These are phyloP conservation scores for Eumeta japonica DNA, from an alignment of 1,140 invertebrate species.

Conservation along the genomic window DNA sequence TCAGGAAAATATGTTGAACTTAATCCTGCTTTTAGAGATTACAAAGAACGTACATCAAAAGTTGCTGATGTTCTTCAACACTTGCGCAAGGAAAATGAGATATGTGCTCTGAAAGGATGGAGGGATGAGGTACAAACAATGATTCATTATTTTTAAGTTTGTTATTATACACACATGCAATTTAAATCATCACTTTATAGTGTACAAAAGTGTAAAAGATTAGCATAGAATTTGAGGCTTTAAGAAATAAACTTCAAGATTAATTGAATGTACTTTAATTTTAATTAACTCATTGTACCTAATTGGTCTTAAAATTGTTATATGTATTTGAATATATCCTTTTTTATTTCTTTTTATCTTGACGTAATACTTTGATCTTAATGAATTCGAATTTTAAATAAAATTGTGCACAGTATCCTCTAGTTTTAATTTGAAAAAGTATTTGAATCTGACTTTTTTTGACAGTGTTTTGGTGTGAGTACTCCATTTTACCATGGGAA, in stretches of 20 bases:
- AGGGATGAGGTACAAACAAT: conserved; percentile 83
- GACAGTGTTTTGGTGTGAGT: conserved; percentile 86
- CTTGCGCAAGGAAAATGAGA: conserved; percentile 64
- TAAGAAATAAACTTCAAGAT: too few species aligned
- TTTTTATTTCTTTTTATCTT: conserved; percentile 24
- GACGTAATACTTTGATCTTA: too few species aligned
- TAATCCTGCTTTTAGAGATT: conserved; percentile 81
- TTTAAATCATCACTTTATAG: neutral
- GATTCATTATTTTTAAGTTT: neutral
- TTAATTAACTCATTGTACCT: too few species aligned
- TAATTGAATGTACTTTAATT: too few species aligned
- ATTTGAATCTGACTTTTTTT: too few species aligned
- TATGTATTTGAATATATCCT: neutral
- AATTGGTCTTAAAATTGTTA: too few species aligned
- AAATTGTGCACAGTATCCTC: too few species aligned
- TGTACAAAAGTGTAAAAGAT: neutral
- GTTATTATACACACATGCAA: too few species aligned
- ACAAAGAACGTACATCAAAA: conserved; percentile 73
- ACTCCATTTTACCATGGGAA: conserved; percentile 62
- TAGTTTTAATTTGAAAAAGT: too few species aligned
- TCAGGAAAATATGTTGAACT: conserved; percentile 72
- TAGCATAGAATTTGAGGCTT: too few species aligned
- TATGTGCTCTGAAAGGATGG: conserved; percentile 78
- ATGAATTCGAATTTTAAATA: too few species aligned
- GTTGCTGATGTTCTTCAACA: conserved; percentile 78